phyloP scores from a whole-genome alignment of 2,113 vertebrate species.

The Mastomys natalensis region DNA sequence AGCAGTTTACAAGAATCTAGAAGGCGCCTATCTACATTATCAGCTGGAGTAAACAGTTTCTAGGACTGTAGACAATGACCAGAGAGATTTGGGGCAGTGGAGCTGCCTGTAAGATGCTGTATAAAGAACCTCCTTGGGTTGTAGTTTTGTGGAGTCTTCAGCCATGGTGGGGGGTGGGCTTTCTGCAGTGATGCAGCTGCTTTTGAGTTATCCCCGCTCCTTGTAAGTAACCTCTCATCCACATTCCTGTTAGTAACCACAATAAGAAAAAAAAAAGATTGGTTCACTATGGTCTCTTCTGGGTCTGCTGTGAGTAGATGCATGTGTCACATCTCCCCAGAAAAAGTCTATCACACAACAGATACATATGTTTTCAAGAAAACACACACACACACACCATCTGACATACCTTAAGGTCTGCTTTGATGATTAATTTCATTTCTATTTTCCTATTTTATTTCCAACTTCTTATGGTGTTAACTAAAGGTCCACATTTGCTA shows the following conservation, averaged over 20 bases:
- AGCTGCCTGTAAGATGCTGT: background rate
- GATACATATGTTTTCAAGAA: background rate
- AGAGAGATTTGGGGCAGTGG: background rate
- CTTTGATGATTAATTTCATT: slow-evolving; percentile 24
- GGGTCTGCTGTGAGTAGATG: background rate
- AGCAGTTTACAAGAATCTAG: background rate
- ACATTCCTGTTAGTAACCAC: background rate
- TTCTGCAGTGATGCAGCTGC: background rate
- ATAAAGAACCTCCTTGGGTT: background rate
- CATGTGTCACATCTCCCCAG: background rate
- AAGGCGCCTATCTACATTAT: background rate
- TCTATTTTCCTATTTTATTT: slow-evolving; percentile 27
- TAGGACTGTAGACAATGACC: background rate
- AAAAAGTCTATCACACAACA: background rate
- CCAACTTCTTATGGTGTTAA: background rate
- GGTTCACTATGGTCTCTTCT: background rate
- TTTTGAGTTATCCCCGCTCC: background rate
- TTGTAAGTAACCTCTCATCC: background rate
- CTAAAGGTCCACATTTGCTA: background rate
- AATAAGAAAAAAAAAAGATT: background rate
- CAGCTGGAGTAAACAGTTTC: background rate
- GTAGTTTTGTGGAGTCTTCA: background rate
- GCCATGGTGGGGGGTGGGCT: background rate
- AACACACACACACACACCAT: background rate
- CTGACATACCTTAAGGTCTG: background rate